Evolutionary conservation across 2,113 vertebrate species (phyloP), one percentile per base, ranked within the genome.

Genomic region (Lophotis ruficrista): DNA sequence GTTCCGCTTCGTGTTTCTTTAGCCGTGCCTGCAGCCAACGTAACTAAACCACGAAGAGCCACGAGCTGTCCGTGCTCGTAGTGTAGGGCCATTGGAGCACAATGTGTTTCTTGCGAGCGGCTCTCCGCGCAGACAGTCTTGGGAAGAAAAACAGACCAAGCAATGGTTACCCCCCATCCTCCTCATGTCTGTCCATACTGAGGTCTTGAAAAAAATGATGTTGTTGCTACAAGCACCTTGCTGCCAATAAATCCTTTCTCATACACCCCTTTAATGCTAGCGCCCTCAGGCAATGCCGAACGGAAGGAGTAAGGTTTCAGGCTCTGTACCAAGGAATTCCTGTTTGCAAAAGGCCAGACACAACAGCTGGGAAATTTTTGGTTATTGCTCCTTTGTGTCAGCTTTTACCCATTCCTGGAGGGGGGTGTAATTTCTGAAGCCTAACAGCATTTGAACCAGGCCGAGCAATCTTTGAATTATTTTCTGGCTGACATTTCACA

Each of bases 321-420:
- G 68, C 72, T 93, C 51, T 2, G 3, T n/a, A 94, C 83, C 78
- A 84, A 93, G 91, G 61, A 90, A 96, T 90, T 94, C 79, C 73
- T 94, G 80, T 91, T 94, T 94, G 85, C 79, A 60, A 78, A 90
- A 84, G 83, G 57, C 84, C 95, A 97, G 96, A 94, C 92, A 96
- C 53, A 97, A 94, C 95, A 97, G 95, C 94, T 91, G 83, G 85
- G 80, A 95, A 81, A 86, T 57, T 86, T 93, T 86, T 71, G 78
- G 65, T 95, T 91, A 70, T 69, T 92, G 79, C 94, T 97, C 94
- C 68, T 95, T 91, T 90, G 61, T 96, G 91, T 95, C 94, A 87
- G 65, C 56, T 89, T 81, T 89, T 96, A 77, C 76, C 79, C 89
- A 28, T 83, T 95, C 76, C 76, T 87, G 83, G 62, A 92, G 60